Evolutionary conservation across 1,140 invertebrate species (phyloP), one percentile per base, ranked within the genome.

Genomic region (Lucilia cuprina): DNA sequence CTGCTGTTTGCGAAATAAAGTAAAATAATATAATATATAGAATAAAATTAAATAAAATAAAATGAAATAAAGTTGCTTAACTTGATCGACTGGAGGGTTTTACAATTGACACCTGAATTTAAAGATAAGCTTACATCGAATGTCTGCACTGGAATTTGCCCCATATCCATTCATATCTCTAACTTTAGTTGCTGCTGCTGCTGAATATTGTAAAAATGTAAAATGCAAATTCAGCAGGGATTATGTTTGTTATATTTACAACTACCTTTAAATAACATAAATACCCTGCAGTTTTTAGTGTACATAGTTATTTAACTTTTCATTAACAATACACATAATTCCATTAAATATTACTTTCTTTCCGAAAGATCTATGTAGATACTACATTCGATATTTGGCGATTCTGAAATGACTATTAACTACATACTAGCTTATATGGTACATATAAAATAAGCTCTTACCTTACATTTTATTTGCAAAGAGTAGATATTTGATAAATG

Each of bases 81-180:
- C 65, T 70, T 70, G 65, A 70, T 70, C 65, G 19, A 25, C 65
- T 70, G 19, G 65, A 70, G 65, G 65, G 65, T 70, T 60, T 70
- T 70, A 70, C 65, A 70, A 70, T 70, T 70, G 65, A 70, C 65
- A 70, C 65, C 65, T 70, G 65, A 70, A 70, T 70, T 70, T 21
- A 70, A 25, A 70, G 65, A 70, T 70, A 70, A 70, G 12, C 10
- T 70, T 21, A 70, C 19, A 70, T 19, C 41, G 10, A 19, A 70
- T 21, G 65, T 70, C 65, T 70, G n/a, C 65, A 70, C 19, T 70
- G 9, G 65, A 70, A 70, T 25, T 70, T 70, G 65, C 21, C n/a
- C 21, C 65, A 21, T 70, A 25, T 70, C 12, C 19, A 25, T 21
- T 1, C 41, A 41, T 41, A 41, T 41, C 41, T 41, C 41, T 41